Evolutionary conservation across 2,113 vertebrate species (phyloP).

Genomic region (Stegostoma tigrinum): DNA sequence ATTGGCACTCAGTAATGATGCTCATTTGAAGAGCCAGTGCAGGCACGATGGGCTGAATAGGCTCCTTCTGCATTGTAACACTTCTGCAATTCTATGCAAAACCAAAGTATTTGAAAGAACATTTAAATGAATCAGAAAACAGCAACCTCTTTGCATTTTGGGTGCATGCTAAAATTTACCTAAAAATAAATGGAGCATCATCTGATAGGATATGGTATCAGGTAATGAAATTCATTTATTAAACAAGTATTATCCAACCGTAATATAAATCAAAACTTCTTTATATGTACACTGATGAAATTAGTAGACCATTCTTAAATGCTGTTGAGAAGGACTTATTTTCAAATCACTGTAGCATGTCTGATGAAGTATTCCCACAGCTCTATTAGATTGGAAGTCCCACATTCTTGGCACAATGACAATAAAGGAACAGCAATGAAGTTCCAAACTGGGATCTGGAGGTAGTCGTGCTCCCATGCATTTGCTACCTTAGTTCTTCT

Average conservation of each 20-base stretch:
- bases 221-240: background rate
- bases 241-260: background rate
- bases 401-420: background rate
- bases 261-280: background rate
- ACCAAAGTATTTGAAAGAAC: background rate
- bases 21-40: no score
- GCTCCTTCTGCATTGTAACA: no score
- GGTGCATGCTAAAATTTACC: background rate
- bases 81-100: background rate
- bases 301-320: background rate
- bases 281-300: background rate
- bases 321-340: background rate
- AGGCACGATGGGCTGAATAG: no score
- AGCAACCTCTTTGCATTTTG: background rate
- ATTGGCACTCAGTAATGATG: no score
- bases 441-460: background rate
- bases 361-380: background rate
- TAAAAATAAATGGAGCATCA: background rate
- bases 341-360: background rate
- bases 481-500: background rate
- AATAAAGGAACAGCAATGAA: background rate
- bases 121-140: background rate
- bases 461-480: background rate
- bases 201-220: background rate
- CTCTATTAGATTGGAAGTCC: background rate